Percentiles rank a stretch among this genome's conserved stretches.
Conservation (phyloP, 1,140 invertebrate species). For the Bombus fervidus region DNA sequence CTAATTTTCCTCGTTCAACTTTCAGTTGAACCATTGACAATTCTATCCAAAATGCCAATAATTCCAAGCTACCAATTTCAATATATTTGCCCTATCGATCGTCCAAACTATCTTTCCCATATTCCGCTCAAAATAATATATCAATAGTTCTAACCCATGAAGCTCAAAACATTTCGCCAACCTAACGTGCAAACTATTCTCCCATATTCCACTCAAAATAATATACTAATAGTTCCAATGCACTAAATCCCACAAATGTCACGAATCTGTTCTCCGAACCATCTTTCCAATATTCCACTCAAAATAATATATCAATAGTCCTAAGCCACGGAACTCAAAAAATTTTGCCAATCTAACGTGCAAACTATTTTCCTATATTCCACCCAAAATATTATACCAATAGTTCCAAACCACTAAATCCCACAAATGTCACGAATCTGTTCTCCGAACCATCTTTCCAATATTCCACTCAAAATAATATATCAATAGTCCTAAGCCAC, state of each 20-base stretch:
- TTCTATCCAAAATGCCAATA: not conserved
- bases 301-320: no score
- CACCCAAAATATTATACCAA: no score
- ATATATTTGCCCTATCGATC: not conserved
- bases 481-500: accelerated
- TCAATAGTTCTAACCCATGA: no score
- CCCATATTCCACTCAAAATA: no score
- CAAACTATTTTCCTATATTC: no score
- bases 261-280: no score
- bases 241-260: accelerated
- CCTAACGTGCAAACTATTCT: no score
- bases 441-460: not conserved
- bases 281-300: not conserved
- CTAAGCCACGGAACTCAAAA: accelerated
- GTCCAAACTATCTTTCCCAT: no score
- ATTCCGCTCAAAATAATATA: not conserved
- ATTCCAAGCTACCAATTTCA: not conserved
- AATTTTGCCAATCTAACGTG: not conserved
- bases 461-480: no score
- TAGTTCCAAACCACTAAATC: accelerated
- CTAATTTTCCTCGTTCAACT: not conserved
- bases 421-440: not conserved
- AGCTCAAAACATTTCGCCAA: no score
- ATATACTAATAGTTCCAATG: accelerated
- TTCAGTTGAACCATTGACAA: not conserved